Base-by-base conservation (phyloP, 2,113 vertebrate species). In the Percina caprodes region DNA sequence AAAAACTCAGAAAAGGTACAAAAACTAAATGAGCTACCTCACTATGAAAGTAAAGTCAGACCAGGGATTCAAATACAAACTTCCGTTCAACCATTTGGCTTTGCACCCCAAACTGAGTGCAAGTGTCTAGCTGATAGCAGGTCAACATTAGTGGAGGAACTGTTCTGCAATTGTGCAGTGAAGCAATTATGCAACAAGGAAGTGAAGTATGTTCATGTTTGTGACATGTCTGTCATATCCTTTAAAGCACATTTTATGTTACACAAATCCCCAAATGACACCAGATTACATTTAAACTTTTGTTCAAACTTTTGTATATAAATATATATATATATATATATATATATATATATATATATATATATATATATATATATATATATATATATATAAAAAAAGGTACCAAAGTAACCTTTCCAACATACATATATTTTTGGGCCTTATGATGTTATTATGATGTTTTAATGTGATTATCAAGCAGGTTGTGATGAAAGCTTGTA, bases 1-100 rank as follows among this genome's bases (percentile, higher is more conserved):
- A 98, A 97, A 82, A 96, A 97, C 79, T 74, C 93, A 45, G 98
- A 99, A 71, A 99, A 98, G 97, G 98, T 99, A 82, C 55, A 58
- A 30, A 23, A 62, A 58, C 3, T 46, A 48, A 58, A 66, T 18
- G 8, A 72, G 16, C 6, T 5, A 55, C n/a, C 21, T 54, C 4
- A 23, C 13, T 14, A 39, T 54, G 23, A 8, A 7, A 58, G 6
- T 26, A 7, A 12, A 19, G 26, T 10, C 26, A 65, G 18, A 18
- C 13, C 2, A 23, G 59, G 6, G 10, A 39, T 62, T 39, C 8
- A 49, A 12, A 62, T 21, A 39, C 26, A 59, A 46, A 80, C 35
- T 9, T 63, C 30, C n/a, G 11, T 51, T 59, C 21, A 42, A 21
- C 52, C 7, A 8, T 62, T 52, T 16, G 15, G 33, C 71, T 42